Evolutionary conservation across 2,797 vertebrate species (phyloP), one percentile per base, ranked within the genome.

Genomic region (Amblyopsis hoosieri): DNA sequence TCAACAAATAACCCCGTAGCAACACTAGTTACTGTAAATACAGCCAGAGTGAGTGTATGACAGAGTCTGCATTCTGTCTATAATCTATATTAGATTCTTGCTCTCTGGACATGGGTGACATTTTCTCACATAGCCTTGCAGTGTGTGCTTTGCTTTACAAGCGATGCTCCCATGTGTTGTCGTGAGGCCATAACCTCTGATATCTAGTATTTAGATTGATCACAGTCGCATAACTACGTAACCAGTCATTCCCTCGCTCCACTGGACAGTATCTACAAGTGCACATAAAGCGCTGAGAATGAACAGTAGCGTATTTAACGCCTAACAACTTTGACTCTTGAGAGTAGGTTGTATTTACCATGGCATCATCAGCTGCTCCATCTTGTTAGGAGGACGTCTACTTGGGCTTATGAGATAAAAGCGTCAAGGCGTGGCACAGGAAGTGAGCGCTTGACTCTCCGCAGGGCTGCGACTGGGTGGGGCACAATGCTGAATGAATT

Each of bases 401-500:
- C 33, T 6, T 37, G 33, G 33, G 5, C 8, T 37, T 37, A 37
- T 81, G 54, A 76, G 78, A 82, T 79, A 64, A 77, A 78, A 74
- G 67, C 3, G 49, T 67, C 77, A 76, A 68, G 51, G 52, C 71
- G 48, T n/a, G 6, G 60, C 62, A 69, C 55, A 71, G 71, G 69
- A 79, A 76, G 75, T 62, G 64, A 11, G 23, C 33, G 57, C 12
- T 9, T 12, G 62, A 65, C 53, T 64, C 62, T 64, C 59, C 56
- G 48, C 55, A 17, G 47, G 54, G 74, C 71, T n/a, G 66, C 13
- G 66, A 74, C 64, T 77, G 82, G 85, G 84, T 75, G 79, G 76
- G 67, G 84, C 82, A 87, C 81, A 86, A 87, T 80, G 84, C 81
- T 91, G 85, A 92, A 92, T 86, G 84, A 90, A 92, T 92, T 92